Evolutionary conservation across 2,113 vertebrate genomes (phyloP).

Genomic region (Perca fluviatilis): DNA sequence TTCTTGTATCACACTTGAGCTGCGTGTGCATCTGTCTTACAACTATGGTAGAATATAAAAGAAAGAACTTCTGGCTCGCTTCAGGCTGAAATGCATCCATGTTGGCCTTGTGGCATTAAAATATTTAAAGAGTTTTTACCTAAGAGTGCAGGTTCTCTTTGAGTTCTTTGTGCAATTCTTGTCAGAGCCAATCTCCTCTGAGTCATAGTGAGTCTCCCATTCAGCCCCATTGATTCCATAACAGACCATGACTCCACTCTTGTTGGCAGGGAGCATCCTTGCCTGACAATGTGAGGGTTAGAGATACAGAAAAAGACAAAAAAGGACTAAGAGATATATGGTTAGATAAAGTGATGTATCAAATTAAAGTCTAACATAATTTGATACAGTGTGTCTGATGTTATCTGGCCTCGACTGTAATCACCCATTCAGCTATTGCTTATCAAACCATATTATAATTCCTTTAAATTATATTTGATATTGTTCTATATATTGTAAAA

Average conservation of each 20-base stretch:
- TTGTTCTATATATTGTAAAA: not conserved
- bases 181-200: constrained; percentile 29
- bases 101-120: constrained; percentile 27
- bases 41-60: not conserved
- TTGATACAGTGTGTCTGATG: constrained; percentile 1
- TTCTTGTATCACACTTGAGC: not conserved
- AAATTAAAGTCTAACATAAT: not conserved
- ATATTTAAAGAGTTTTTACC: constrained; percentile 17
- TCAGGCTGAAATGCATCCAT: constrained; percentile 19
- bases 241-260: not conserved
- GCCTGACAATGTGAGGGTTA: constrained; percentile 1
- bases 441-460: not conserved
- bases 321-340: not conserved
- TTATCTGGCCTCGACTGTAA: constrained; percentile 8
- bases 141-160: not conserved
- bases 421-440: not conserved
- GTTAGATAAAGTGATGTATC: not conserved
- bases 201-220: constrained; percentile 16
- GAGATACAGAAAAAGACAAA: not conserved
- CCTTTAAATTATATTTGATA: not conserved
- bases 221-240: constrained; percentile 35
- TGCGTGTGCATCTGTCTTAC: not conserved
- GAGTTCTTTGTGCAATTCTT: constrained; percentile 11
- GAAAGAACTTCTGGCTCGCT: not conserved
- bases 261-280: not conserved